Percentiles rank a stretch among this genome's conserved stretches.
These are phyloP conservation scores for Eriosoma lanigerum DNA, from an alignment of 1,140 invertebrate genomes.

Conservation along the genomic window DNA sequence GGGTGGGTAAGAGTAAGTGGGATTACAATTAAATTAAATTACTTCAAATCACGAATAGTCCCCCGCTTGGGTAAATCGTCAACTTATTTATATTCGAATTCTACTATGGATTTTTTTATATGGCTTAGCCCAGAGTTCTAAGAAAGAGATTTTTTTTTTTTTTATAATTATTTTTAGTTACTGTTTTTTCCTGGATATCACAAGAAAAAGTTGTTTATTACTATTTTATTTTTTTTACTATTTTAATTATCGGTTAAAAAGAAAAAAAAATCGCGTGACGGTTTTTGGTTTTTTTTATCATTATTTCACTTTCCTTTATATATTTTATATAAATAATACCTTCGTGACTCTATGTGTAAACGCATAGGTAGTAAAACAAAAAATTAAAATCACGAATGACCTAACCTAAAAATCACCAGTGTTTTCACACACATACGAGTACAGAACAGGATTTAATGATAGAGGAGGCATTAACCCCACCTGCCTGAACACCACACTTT, in stretches of 20 bases:
- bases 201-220: conserved; percentile 13
- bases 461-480: no score
- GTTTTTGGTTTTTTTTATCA: background rate
- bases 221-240: no score
- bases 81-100: conserved; percentile 30
- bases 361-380: no score
- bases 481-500: no score
- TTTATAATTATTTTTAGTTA: conserved; percentile 12
- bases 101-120: conserved; percentile 20
- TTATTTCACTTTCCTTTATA: no score
- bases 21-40: conserved; percentile 44
- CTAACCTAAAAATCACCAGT: background rate
- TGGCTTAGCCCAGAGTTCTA: background rate
- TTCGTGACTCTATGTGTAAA: no score
- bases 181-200: background rate
- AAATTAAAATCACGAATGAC: background rate
- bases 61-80: conserved; percentile 21
- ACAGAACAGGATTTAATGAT: no score
- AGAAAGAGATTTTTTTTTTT: background rate
- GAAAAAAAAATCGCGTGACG: conserved; percentile 43
- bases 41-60: conserved; percentile 37
- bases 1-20: background rate
- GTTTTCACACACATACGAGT: no score
- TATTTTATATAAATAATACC: no score
- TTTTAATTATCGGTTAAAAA: conserved; percentile 47